Evolutionary conservation across 2,113 vertebrate genomes (phyloP), one percentile per base, ranked within the genome.

Genomic region (Scomber scombrus): DNA sequence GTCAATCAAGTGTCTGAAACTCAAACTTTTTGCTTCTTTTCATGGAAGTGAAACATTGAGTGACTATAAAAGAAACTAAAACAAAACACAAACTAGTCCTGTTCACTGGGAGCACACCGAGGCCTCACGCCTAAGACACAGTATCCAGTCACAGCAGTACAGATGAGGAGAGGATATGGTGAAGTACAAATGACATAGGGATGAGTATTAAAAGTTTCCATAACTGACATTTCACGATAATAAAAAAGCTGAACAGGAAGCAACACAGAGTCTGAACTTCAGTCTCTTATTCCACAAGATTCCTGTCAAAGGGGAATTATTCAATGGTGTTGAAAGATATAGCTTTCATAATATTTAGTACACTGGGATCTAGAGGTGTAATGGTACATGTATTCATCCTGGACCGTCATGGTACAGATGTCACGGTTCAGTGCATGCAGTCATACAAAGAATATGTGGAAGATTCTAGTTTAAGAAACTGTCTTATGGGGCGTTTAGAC

Each of bases 61-160:
- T 34, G 77, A 64, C 84, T 75, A 83, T 64, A 76, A 85, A 88
- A 79, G 29, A 72, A 82, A 88, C 55, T 34, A 63, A 68, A 85
- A 71, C 7, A 52, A 43, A 65, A 81, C 34, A 40, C 34, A 71
- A 73, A 80, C 34, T 52, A 73, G 60, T 87, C 26, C 58, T 78
- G 81, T 81, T 86, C 85, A 80, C 75, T 68, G 87, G 81, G 82
- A 87, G 85, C 79, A 76, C 75, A 76, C 31, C 26, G 13, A 74
- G 87, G 86, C 84, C 72, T 89, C 45, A 60, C 70, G 81, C 67
- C 84, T 77, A 75, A 90, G 86, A 92, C 91, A 89, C 88, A 91
- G 91, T 91, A 84, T 89, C 79, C 87, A 89, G 91, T 91, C 89
- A 89, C 80, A 88, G 83, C 87, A 87, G 85, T 75, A 91, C 78